phyloP scores from a whole-genome alignment of 2,888 invertebrate genomes.

The Drosophila melanosoma region DNA sequence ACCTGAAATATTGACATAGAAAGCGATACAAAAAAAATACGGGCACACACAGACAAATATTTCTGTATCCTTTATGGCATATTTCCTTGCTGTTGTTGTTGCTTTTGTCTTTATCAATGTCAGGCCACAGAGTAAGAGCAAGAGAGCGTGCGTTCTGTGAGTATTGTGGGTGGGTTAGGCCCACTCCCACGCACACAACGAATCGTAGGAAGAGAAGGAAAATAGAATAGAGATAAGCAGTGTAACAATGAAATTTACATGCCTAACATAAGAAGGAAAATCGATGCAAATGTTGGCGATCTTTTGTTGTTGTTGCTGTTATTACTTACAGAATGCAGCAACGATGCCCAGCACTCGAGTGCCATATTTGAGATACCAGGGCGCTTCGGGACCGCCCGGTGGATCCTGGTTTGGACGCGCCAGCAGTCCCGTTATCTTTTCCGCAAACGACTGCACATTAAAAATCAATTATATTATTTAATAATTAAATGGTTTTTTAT shows the following conservation, averaged over 20 bases:
- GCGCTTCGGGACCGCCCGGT: conserved; percentile 91
- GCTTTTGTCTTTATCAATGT: conserved; percentile 73
- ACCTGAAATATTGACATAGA: conserved; percentile 52
- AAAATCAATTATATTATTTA: conserved; percentile 18
- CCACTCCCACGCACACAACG: conserved; percentile 38
- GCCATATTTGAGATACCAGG: conserved; percentile 96
- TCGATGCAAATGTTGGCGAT: conserved; percentile 73
- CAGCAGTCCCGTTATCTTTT: conserved; percentile 92
- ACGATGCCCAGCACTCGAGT: conserved; percentile 93
- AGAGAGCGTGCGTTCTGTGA: conserved; percentile 41
- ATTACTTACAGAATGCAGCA: conserved; percentile 92
- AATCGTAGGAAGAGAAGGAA: background rate
- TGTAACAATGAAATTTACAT: conserved; percentile 52
- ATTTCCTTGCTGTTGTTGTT: conserved; percentile 25
- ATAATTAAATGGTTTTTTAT: conserved; percentile 12
- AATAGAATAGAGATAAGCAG: conserved; percentile 48
- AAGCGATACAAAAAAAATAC: conserved; percentile 22
- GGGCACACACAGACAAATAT: conserved; percentile 36
- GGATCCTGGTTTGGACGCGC: conserved; percentile 90
- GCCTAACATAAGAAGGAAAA: conserved; percentile 73
- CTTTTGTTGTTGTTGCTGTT: conserved; percentile 15
- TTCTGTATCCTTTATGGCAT: conserved; percentile 72
- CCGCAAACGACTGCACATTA: conserved; percentile 86
- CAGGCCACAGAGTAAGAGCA: conserved; percentile 61
- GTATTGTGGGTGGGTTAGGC: conserved; percentile 50